Base-by-base conservation (phyloP, 2,797 vertebrate species). In the Crenichthys baileyi region DNA sequence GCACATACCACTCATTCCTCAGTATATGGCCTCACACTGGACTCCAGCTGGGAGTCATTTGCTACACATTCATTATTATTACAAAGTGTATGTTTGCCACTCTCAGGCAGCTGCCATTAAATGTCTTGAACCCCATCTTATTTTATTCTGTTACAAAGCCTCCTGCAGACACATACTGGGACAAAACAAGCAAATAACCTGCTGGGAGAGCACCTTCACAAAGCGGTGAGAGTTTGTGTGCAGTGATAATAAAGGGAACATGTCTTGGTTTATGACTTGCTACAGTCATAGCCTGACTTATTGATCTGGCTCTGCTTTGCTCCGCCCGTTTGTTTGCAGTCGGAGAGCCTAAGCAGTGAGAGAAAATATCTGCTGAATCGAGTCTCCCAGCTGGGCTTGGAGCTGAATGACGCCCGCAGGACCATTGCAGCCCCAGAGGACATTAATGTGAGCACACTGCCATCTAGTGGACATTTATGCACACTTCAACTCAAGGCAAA, bases 371-470 rank as follows among this genome's bases (percentile, higher is more conserved):
- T 95, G 48, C 79, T 87, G 7, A 92, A 91, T 78, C 91, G 81
- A 15, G 93, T 95, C 53, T 90, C 91, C 20, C 92, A 95, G 85
- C 91, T 95, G 77, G 93, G 67, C 78, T 90, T 93, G 53, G 94
- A 95, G 83, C 83, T 95, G 81, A 92, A 95, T 48, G 87, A 92
- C 0, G 92, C 94, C 74, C 92, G 94, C 91, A 94, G 88, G 55
- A 95, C 93, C 78, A 94, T 96, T 3, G 83, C 86, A 22, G 91
- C 93, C 13, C 81, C 95, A 89, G 93, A 96, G 85, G 95, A 91
- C 90, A 94, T 96, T 51, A 95, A 95, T 79, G 96, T 96, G 89
- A 95, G 95, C 73, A 85, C 26, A 87, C 81, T 75, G 82, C 78
- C 92, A 85, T 83, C 93, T 92, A 85, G 70, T 90, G 92, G 91